These are phyloP conservation scores for Campoplex nolae DNA, from an alignment of 2,888 invertebrate genomes.

Conservation along the genomic window DNA sequence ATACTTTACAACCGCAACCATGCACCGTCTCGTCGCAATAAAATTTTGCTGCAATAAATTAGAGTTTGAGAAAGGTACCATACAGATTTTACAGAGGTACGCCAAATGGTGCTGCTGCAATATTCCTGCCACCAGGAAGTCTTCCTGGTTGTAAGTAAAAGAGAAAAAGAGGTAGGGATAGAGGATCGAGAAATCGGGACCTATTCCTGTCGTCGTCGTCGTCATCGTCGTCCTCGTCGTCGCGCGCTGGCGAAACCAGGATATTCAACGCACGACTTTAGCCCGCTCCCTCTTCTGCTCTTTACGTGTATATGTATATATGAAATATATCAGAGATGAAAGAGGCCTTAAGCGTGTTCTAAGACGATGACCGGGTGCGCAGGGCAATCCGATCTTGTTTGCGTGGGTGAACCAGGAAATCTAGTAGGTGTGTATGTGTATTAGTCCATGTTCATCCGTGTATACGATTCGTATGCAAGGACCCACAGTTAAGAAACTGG, in stretches of 20 bases:
- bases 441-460: constrained; percentile 6
- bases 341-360: constrained; percentile 49
- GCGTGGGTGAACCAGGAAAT: constrained; percentile 73
- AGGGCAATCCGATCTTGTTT: constrained; percentile 69
- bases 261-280: constrained; percentile 51
- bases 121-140: constrained; percentile 60
- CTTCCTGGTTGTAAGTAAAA: constrained; percentile 44
- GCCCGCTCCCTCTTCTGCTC: not conserved
- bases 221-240: constrained; percentile 63
- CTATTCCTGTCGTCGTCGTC: constrained; percentile 68
- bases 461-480: constrained; percentile 49
- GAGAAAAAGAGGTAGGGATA: constrained; percentile 41
- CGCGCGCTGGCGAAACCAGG: constrained; percentile 58
- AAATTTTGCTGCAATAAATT: constrained; percentile 49
- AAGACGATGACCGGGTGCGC: constrained; percentile 59
- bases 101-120: constrained; percentile 43
- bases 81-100: constrained; percentile 29
- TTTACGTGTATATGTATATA: not conserved
- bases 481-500: constrained; percentile 55
- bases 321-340: constrained; percentile 10
- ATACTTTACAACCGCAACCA: constrained; percentile 20
- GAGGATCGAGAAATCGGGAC: constrained; percentile 72
- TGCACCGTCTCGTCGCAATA: constrained; percentile 19
- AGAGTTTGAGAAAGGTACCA: constrained; percentile 39
- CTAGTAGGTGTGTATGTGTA: constrained; percentile 55